phyloP scores from a whole-genome alignment of 2,888 invertebrate species.

The Pandemis corylana region DNA sequence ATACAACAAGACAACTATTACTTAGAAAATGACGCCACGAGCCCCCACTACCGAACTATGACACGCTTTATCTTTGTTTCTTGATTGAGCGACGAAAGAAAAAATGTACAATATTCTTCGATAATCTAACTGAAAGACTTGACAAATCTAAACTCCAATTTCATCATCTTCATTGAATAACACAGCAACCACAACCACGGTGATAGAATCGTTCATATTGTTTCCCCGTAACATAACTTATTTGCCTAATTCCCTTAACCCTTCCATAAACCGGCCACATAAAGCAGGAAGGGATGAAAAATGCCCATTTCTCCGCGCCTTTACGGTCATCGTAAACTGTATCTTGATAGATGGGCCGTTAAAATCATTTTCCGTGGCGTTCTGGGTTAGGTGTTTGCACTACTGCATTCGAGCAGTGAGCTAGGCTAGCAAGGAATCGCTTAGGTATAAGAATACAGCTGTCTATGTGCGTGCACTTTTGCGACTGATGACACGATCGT shows the following conservation, averaged over 20 bases:
- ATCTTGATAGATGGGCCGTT: slow-evolving; percentile 49
- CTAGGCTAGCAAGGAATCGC: neutral
- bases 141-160: too few species aligned
- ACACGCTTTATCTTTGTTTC: too few species aligned
- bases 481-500: too few species aligned
- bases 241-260: slow-evolving; percentile 34
- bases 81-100: too few species aligned
- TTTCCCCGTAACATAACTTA: slow-evolving; percentile 29
- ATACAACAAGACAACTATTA: too few species aligned
- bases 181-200: neutral
- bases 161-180: neutral
- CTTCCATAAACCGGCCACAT: slow-evolving; percentile 20
- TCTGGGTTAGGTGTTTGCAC: slow-evolving; percentile 46
- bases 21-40: too few species aligned
- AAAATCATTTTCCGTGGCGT: slow-evolving; percentile 50
- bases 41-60: too few species aligned
- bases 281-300: slow-evolving; percentile 28
- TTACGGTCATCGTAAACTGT: slow-evolving; percentile 45
- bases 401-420: slow-evolving; percentile 25
- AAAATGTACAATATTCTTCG: too few species aligned
- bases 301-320: slow-evolving; percentile 18
- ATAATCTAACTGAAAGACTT: too few species aligned
- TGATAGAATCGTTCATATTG: slow-evolving; percentile 7
- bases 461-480: too few species aligned
- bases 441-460: neutral